Evolutionary conservation across 2,797 vertebrate species (phyloP).

Genomic region (Pempheris klunzingeri): DNA sequence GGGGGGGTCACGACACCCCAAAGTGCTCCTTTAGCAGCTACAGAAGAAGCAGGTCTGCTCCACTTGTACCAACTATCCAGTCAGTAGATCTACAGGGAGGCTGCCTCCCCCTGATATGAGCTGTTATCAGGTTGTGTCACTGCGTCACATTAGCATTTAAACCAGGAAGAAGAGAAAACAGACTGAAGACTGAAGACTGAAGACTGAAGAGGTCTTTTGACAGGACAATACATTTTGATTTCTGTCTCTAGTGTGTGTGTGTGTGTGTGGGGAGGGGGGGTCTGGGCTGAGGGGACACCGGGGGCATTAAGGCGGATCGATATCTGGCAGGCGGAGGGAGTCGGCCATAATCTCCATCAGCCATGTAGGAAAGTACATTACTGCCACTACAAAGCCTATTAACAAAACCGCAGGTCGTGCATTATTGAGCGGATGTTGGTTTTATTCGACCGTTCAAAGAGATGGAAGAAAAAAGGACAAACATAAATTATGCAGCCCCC

Average conservation of each 20-base stretch:
- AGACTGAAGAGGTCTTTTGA: no score
- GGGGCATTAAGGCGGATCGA: slow-evolving; percentile 77
- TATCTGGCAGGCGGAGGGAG: slow-evolving; percentile 76
- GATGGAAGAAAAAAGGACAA: slow-evolving; percentile 58
- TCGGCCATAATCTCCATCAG: slow-evolving; percentile 78
- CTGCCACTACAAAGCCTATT: slow-evolving; percentile 84
- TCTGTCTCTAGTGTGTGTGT: neutral
- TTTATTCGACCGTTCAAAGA: slow-evolving; percentile 78
- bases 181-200: no score
- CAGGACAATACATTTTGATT: slow-evolving; percentile 26
- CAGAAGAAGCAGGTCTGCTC: no score
- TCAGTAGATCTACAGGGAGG: no score
- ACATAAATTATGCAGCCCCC: slow-evolving; percentile 79
- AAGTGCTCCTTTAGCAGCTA: no score
- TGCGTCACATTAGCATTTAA: no score
- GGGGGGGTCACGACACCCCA: no score
- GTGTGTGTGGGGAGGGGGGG: slow-evolving; percentile 43
- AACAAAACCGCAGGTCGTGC: slow-evolving; percentile 83
- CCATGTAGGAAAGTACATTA: slow-evolving; percentile 84
- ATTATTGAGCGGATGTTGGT: slow-evolving; percentile 83
- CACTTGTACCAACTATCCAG: no score
- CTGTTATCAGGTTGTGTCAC: no score
- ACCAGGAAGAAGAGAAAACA: no score
- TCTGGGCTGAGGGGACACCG: slow-evolving; percentile 46
- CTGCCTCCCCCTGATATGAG: no score